Percentiles rank a stretch among this genome's conserved stretches.
These are phyloP conservation scores for Plectus sambesii DNA, from an alignment of 1,140 invertebrate species.

Conservation along the genomic window DNA sequence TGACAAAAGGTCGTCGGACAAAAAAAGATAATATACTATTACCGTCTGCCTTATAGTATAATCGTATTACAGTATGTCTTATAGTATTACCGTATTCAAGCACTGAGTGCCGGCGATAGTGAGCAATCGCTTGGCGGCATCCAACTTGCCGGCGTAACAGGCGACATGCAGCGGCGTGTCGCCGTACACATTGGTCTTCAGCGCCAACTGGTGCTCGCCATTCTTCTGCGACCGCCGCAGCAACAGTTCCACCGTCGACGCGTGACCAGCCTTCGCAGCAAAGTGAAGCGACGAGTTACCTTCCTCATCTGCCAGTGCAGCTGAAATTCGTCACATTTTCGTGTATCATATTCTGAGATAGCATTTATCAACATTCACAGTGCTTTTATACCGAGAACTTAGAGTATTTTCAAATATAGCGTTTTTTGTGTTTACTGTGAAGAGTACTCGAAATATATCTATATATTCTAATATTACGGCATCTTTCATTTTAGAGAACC, in stretches of 20 bases:
- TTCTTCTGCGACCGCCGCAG: conserved; percentile 44
- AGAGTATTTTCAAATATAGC: conserved; percentile 6
- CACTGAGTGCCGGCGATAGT: conserved; percentile 44
- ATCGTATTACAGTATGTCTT: conserved; percentile 6
- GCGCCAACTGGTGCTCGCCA: conserved; percentile 27
- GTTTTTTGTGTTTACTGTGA: not conserved
- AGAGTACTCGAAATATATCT: conserved; percentile 7
- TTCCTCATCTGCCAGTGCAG: conserved; percentile 49
- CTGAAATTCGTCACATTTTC: too few species aligned
- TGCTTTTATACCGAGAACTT: not conserved
- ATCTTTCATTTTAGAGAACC: conserved; percentile 3
- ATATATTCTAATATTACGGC: not conserved
- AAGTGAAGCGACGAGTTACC: conserved; percentile 50
- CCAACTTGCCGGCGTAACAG: conserved; percentile 49
- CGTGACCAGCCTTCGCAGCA: conserved; percentile 49
- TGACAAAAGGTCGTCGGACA: too few species aligned
- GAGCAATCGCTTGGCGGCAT: conserved; percentile 48
- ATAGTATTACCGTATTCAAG: conserved; percentile 35
- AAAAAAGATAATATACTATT: too few species aligned
- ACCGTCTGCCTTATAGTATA: too few species aligned
- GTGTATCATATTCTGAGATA: too few species aligned
- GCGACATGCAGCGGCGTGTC: conserved; percentile 49
- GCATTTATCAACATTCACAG: not conserved
- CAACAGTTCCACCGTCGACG: conserved; percentile 46
- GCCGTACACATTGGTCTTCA: conserved; percentile 48